A percentile compares a stretch with the other conserved stretches of the same genome.
phyloP scores from a whole-genome alignment of 2,113 vertebrate genomes.

The Nothobranchius furzeri region DNA sequence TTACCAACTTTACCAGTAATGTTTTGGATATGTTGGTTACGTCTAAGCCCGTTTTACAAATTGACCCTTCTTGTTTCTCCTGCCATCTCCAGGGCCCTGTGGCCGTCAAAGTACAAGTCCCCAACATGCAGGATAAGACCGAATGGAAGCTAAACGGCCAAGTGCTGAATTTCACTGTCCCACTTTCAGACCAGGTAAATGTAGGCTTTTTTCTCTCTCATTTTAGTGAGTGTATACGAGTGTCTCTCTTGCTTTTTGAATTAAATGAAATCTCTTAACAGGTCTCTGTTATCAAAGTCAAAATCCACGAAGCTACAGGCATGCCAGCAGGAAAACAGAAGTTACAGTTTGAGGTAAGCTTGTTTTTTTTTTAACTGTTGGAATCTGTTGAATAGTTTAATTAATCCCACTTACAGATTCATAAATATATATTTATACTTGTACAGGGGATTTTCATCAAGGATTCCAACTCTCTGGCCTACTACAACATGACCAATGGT shows the following conservation, averaged over 20 bases:
- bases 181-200: constrained; percentile 91
- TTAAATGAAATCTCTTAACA: constrained; percentile 53
- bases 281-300: constrained; percentile 99
- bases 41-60: neutral
- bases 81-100: constrained; percentile 86
- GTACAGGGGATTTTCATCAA: constrained; percentile 98
- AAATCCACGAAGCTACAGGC: constrained; percentile 97
- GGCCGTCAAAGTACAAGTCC: constrained; percentile 97
- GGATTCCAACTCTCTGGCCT: constrained; percentile 98
- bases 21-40: neutral
- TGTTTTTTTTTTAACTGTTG: neutral
- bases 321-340: constrained; percentile 99
- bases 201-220: neutral
- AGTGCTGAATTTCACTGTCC: constrained; percentile 93
- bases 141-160: constrained; percentile 98
- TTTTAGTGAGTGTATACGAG: neutral
- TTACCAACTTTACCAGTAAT: neutral
- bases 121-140: constrained; percentile 99
- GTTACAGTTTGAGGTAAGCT: constrained; percentile 93
- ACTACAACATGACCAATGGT: constrained; percentile 96
- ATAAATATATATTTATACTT: neutral
- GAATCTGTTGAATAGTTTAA: neutral
- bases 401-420: neutral
- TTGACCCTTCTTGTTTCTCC: neutral
- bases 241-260: neutral